Percentiles rank a stretch among this genome's conserved stretches.
phyloP scores from a whole-genome alignment of 2,113 vertebrate genomes.

The Passer domesticus region DNA sequence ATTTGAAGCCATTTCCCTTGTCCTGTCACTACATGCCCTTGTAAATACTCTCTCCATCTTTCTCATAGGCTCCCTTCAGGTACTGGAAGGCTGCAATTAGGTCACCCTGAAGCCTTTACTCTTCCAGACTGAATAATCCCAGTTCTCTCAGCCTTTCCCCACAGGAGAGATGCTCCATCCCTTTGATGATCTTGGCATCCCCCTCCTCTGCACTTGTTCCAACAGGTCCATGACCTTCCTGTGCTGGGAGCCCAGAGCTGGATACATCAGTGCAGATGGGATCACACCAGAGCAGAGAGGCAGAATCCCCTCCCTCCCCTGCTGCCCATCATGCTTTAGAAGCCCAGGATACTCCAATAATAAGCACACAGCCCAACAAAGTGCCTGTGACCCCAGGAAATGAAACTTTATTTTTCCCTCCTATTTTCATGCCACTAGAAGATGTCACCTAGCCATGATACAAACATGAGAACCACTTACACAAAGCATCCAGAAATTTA shows the following conservation, averaged over 20 bases:
- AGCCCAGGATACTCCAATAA: background rate
- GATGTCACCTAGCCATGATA: background rate
- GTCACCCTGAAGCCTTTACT: background rate
- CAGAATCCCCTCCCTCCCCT: background rate
- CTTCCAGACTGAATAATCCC: background rate
- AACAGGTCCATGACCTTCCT: background rate
- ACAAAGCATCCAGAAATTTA: background rate
- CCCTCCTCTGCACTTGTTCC: background rate
- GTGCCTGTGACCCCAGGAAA: background rate
- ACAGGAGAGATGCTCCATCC: background rate
- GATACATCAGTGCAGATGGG: background rate
- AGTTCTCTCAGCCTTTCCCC: background rate
- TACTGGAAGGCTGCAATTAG: background rate
- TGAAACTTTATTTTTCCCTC: background rate
- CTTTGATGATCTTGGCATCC: background rate
- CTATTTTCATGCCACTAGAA: background rate
- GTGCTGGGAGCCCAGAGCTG: background rate
- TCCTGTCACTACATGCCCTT: background rate
- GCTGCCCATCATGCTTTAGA: accelerated
- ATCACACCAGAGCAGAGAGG: background rate
- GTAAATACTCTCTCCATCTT: background rate
- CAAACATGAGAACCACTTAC: background rate
- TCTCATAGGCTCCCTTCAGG: background rate
- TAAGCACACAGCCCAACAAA: background rate
- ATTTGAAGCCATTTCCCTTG: background rate